phyloP scores from a whole-genome alignment of 2,888 invertebrate species.

The Petrolisthes cinctipes region DNA sequence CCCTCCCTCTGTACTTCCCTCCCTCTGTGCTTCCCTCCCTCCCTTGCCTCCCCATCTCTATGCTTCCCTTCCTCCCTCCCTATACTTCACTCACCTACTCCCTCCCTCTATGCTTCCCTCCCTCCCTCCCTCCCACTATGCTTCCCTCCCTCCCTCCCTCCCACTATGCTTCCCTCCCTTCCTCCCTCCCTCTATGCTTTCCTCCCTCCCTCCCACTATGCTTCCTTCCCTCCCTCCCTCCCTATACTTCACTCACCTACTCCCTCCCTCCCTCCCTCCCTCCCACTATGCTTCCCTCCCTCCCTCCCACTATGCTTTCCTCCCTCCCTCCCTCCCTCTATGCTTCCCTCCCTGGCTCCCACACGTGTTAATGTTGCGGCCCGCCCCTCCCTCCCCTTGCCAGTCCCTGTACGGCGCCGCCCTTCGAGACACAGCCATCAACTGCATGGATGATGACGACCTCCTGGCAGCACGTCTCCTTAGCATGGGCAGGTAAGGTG shows the following conservation, averaged over 20 bases:
- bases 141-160: not conserved
- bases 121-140: not conserved
- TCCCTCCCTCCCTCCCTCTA: not conserved
- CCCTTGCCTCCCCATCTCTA: not conserved
- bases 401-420: constrained; percentile 63
- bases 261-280: not conserved
- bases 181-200: not conserved
- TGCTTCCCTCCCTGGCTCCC: constrained; percentile 1
- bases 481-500: constrained; percentile 55
- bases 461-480: constrained; percentile 59
- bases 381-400: constrained; percentile 6
- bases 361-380: constrained; percentile 27
- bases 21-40: too few relatives aligned
- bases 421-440: constrained; percentile 66
- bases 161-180: not conserved
- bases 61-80: not conserved
- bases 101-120: not conserved
- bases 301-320: not conserved
- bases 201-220: not conserved
- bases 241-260: not conserved
- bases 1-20: not conserved
- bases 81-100: not conserved
- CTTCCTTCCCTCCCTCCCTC: not conserved
- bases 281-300: not conserved
- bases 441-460: constrained; percentile 64